A percentile compares a stretch with the other conserved stretches of the same genome.
Conservation (phyloP, 2,797 vertebrate species). For the Bothrops alternatus region DNA sequence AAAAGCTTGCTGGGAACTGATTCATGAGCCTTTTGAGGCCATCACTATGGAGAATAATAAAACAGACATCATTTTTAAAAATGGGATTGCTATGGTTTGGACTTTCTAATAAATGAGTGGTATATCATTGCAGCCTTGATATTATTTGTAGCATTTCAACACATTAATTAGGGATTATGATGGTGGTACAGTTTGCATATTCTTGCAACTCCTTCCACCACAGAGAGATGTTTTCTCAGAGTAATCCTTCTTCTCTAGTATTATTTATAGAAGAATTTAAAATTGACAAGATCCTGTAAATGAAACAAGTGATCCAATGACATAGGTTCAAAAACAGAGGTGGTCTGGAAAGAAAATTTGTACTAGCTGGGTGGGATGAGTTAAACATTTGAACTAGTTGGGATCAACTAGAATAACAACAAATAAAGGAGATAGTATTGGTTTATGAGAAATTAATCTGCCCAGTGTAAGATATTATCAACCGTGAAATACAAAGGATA, state of each 20-base stretch:
- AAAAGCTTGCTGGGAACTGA: neutral
- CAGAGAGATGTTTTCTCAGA: neutral
- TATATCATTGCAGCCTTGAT: neutral
- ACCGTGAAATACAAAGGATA: neutral
- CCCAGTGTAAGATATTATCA: neutral
- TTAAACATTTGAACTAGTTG: neutral
- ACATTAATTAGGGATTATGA: neutral
- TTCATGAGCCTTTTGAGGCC: neutral
- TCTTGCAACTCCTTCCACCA: neutral
- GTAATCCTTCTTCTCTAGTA: neutral
- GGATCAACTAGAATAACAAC: neutral
- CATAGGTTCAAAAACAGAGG: neutral
- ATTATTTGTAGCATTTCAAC: neutral
- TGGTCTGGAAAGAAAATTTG: neutral
- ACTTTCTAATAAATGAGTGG: neutral
- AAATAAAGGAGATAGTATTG: neutral
- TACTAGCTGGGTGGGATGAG: neutral
- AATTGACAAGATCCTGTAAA: neutral
- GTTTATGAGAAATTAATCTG: neutral
- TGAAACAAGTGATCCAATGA: neutral
- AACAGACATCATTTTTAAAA: constrained; percentile 1
- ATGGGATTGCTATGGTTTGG: neutral
- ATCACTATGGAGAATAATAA: neutral
- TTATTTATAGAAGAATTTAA: neutral
- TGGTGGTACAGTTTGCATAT: neutral